A percentile compares a stretch with the other conserved stretches of the same genome.
These are phyloP conservation scores for Trogon surrucura DNA, from an alignment of 2,113 vertebrate genomes.

Conservation along the genomic window DNA sequence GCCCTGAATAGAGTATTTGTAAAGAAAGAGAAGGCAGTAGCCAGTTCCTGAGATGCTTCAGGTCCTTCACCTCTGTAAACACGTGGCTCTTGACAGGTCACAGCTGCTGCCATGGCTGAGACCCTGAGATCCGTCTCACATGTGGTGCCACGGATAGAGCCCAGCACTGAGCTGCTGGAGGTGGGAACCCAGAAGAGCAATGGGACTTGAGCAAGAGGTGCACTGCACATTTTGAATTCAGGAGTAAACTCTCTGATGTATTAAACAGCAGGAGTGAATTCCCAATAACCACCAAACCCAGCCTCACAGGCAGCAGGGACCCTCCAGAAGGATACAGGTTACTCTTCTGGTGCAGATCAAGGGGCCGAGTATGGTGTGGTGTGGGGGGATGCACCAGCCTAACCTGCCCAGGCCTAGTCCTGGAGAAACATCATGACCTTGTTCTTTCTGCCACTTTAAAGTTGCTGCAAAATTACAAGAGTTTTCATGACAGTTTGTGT, in stretches of 20 bases:
- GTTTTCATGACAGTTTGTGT: neutral
- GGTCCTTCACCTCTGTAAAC: neutral
- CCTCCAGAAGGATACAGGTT: neutral
- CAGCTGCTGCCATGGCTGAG: neutral
- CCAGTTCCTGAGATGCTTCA: neutral
- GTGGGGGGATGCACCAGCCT: neutral
- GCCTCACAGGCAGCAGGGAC: neutral
- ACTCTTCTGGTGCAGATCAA: neutral
- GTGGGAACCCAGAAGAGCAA: neutral
- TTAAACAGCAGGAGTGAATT: neutral
- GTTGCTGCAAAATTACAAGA: neutral
- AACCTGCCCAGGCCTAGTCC: neutral
- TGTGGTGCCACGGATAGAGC: neutral
- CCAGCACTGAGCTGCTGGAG: neutral
- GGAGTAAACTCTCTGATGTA: neutral
- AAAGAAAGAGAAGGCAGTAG: neutral
- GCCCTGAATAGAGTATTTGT: neutral
- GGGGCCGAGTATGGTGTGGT: neutral
- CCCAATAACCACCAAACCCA: neutral
- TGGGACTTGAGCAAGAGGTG: neutral
- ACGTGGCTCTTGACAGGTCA: rapidly evolving
- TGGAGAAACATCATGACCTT: neutral
- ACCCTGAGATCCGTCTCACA: neutral
- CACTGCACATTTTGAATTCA: rapidly evolving
- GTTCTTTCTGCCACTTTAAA: neutral